Percentiles rank a stretch among this genome's conserved stretches.
Evolutionary conservation across 2,888 invertebrate species (phyloP).

Genomic region (Poecilobothrus nobilitatus): DNA sequence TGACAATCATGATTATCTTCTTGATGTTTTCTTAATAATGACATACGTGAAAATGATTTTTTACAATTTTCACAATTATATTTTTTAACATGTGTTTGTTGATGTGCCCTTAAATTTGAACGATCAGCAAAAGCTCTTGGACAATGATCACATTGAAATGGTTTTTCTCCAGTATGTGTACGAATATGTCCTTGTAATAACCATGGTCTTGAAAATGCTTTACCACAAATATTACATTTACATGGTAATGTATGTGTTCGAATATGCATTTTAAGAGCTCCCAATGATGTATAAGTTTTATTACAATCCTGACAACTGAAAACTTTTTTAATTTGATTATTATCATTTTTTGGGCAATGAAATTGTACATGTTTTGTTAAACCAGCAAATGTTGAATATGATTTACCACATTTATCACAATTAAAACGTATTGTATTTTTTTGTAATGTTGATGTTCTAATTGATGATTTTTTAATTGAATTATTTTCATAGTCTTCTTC

Average conservation of each 20-base stretch:
- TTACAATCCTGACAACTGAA: slow-evolving; percentile 41
- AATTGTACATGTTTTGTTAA: slow-evolving; percentile 94
- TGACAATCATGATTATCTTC: slow-evolving; percentile 9
- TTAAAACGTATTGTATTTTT: slow-evolving; percentile 57
- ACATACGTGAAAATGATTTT: slow-evolving; percentile 44
- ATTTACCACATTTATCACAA: slow-evolving; percentile 87
- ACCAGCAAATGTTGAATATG: slow-evolving; percentile 92
- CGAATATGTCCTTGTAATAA: slow-evolving; percentile 41
- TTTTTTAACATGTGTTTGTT: slow-evolving; percentile 42
- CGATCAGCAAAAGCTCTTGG: slow-evolving; percentile 42
- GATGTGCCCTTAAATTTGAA: slow-evolving; percentile 41
- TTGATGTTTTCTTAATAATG: slow-evolving; percentile 38
- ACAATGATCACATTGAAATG: slow-evolving; percentile 40
- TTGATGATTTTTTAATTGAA: not conserved
- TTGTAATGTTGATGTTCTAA: slow-evolving; percentile 4
- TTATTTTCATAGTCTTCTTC: not conserved
- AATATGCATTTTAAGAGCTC: slow-evolving; percentile 43
- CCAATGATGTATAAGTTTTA: slow-evolving; percentile 39
- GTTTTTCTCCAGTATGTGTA: slow-evolving; percentile 42
- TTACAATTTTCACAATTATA: slow-evolving; percentile 39
- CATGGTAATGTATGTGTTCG: slow-evolving; percentile 42
- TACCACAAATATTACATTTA: slow-evolving; percentile 42
- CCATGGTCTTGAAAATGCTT: slow-evolving; percentile 43
- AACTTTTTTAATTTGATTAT: slow-evolving; percentile 74
- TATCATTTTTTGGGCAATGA: slow-evolving; percentile 80